Evolutionary conservation across 2,113 vertebrate species (phyloP), one percentile per base, ranked within the genome.

Genomic region (Pristiophorus japonicus): DNA sequence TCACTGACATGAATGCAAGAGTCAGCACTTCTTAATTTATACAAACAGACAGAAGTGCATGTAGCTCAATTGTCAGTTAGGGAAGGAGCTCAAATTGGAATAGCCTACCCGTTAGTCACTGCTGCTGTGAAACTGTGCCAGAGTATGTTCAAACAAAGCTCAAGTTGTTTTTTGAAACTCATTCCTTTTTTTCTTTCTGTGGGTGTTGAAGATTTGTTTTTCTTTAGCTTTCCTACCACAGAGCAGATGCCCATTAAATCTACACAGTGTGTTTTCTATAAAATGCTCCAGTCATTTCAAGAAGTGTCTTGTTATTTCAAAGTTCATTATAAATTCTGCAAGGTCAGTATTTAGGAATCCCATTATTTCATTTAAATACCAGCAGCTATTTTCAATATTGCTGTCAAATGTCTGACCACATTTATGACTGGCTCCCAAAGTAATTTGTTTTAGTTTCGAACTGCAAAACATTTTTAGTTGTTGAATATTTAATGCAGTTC

Each of bases 291-390:
- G 16, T 92, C 34, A 38, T 92, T 92, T 63, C 63, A n/a, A 92
- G 59, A 63, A 92, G 55, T 42, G 59, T 63, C n/a, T n/a, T n/a
- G 88, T n/a, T 92, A 65, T 92, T 92, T 92, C 88, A 92, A 65
- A 20, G 34, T 92, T 63, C 65, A 51, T 94, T 94, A 94, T 94
- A 94, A 70, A 94, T 67, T 94, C 93, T 94, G 42, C 93, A 94
- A 94, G 66, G 45, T 94, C 93, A 70, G 93, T 94, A 16, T 67
- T 94, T 67, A 51, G 93, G 93, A 67, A 94, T 70, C 66, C 38
- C 93, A 94, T 94, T 94, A 70, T 73, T 94, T 94, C 51, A 70
- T 94, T 94, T 94, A 70, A 94, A 94, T 94, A 94, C 93, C 93
- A 70, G 66, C 22, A 67, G 93, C 63, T 51, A 94, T 47, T 94